A percentile compares a stretch with the other conserved stretches of the same genome.
These are phyloP conservation scores for Oreohelix idahoensis DNA, from an alignment of 1,140 invertebrate genomes.

Conservation along the genomic window DNA sequence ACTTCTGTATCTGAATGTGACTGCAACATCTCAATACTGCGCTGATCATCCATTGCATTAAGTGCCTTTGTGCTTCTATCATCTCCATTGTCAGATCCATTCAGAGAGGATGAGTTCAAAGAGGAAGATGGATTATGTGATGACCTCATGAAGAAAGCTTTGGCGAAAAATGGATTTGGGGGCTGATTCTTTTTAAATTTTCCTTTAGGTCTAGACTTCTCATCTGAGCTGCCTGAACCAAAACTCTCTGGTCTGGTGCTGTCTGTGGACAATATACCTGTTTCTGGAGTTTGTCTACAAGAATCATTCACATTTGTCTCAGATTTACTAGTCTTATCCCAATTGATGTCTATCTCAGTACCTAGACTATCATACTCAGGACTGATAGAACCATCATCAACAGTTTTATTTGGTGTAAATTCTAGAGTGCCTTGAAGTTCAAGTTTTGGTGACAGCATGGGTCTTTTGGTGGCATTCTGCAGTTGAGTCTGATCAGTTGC, in stretches of 20 bases:
- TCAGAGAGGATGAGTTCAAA: not conserved
- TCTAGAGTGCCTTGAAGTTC: not conserved
- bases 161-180: constrained; percentile 33
- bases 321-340: not conserved
- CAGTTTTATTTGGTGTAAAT: not conserved
- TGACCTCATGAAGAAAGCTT: constrained; percentile 30
- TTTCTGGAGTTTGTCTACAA: not conserved
- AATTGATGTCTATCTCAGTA: not conserved
- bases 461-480: not conserved
- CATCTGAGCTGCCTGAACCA: not conserved
- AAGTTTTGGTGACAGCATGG: not conserved
- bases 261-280: not conserved
- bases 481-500: not conserved
- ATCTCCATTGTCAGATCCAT: too few species aligned
- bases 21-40: too few species aligned
- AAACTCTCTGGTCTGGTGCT: not conserved
- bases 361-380: not conserved
- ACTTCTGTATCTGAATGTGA: too few species aligned
- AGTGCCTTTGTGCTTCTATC: too few species aligned
- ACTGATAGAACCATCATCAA: not conserved
- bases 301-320: not conserved
- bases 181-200: not conserved
- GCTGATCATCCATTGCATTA: too few species aligned
- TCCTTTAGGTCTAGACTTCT: not conserved
- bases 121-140: not conserved